Percentiles rank a stretch among this genome's conserved stretches.
Evolutionary conservation across 1,140 invertebrate species (phyloP).

Genomic region (Ceratosolen solmsi): DNA sequence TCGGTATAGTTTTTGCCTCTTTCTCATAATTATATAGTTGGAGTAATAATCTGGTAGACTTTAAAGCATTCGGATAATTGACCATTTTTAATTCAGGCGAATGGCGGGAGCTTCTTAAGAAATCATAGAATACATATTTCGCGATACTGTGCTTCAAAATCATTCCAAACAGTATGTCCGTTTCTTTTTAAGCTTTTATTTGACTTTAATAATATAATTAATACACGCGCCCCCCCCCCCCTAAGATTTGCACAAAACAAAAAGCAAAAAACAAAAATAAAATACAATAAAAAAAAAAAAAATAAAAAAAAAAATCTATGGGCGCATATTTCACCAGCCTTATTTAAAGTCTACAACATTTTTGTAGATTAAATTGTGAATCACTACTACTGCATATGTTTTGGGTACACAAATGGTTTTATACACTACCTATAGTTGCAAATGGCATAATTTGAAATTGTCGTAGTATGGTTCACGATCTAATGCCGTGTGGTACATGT

Average conservation of each 20-base stretch:
- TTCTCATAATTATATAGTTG: constrained; percentile 3
- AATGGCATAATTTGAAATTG: constrained; percentile 25
- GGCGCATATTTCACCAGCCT: constrained; percentile 50
- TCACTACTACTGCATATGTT: constrained; percentile 23
- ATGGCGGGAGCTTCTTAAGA: constrained; percentile 43
- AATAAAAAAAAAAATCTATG: constrained; percentile 45
- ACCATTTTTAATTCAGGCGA: constrained; percentile 55
- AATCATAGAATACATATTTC: constrained; percentile 25
- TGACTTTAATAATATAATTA: constrained; percentile 45
- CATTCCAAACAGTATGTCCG: constrained; percentile 18
- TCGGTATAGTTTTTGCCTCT: constrained; percentile 43
- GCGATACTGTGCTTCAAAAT: constrained; percentile 22
- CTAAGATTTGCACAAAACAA: too few species aligned
- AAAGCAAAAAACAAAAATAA: too few species aligned
- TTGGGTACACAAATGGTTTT: neutral
- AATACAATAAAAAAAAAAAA: too few species aligned
- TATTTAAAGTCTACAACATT: constrained; percentile 46
- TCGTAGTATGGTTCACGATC: constrained; percentile 22
- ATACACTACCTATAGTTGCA: constrained; percentile 20
- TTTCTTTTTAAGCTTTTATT: constrained; percentile 38
- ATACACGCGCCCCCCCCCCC: constrained; percentile 40
- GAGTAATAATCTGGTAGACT: constrained; percentile 37
- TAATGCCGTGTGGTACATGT: too few species aligned
- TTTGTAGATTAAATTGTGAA: constrained; percentile 44
- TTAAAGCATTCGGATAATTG: constrained; percentile 57